phyloP scores from a whole-genome alignment of 2,113 vertebrate genomes.

The Castor canadensis region DNA sequence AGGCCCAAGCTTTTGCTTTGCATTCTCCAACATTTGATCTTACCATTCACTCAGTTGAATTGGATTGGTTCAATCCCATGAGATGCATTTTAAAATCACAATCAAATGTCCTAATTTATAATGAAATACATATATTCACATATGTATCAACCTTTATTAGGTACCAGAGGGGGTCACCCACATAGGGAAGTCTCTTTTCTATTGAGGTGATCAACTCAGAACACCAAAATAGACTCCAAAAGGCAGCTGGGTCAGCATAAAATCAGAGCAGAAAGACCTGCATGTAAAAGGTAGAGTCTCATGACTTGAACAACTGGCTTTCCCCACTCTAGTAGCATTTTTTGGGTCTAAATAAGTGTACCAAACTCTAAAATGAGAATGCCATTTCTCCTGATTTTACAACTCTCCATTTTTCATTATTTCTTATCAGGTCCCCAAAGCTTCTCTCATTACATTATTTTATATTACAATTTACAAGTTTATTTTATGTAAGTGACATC shows the following conservation, averaged over 20 bases:
- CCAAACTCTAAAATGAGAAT: neutral
- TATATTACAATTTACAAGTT: slow-evolving; percentile 28
- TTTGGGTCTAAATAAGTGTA: neutral
- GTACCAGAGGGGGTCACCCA: neutral
- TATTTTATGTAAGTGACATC: slow-evolving; percentile 47
- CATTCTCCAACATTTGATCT: neutral
- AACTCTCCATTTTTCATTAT: neutral
- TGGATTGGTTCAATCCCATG: neutral
- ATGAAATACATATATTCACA: neutral
- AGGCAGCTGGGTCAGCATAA: neutral
- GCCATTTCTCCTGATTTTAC: neutral
- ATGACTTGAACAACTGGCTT: accelerated
- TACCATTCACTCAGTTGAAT: neutral
- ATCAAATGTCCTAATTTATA: neutral
- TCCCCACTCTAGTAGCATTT: neutral
- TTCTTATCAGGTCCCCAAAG: neutral
- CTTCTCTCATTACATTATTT: slow-evolving; percentile 47
- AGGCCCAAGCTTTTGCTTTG: neutral
- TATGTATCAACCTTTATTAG: neutral
- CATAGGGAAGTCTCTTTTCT: no score
- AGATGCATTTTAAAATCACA: neutral
- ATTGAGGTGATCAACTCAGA: no score
- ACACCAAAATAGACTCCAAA: neutral
- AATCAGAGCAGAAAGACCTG: neutral
- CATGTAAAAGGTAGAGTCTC: neutral